These are phyloP conservation scores for Pteropus alecto DNA, from an alignment of 2,113 vertebrate genomes.

Conservation along the genomic window DNA sequence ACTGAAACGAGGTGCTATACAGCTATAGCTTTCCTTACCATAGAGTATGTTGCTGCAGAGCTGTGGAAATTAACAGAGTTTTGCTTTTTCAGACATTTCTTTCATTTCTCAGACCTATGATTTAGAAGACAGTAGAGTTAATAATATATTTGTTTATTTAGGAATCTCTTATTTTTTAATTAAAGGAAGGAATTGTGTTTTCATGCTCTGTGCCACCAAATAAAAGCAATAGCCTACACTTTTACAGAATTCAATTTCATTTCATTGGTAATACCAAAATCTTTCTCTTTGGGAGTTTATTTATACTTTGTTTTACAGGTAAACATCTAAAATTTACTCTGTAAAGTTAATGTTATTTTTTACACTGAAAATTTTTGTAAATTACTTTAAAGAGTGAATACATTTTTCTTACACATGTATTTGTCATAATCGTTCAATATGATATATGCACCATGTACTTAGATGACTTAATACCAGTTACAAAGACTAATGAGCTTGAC, in stretches of 20 bases:
- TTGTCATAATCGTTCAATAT: background rate
- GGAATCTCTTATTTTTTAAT: background rate
- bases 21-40: background rate
- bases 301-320: background rate
- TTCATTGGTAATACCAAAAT: background rate
- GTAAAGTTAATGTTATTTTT: background rate
- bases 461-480: constrained; percentile 70
- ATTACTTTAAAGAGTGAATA: background rate
- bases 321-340: background rate
- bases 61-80: background rate
- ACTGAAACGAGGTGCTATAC: background rate
- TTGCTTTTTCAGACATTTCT: constrained; percentile 19
- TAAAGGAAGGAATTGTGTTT: background rate
- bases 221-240: background rate
- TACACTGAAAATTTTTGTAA: background rate
- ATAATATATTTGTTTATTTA: constrained; percentile 28
- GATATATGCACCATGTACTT: constrained; percentile 62
- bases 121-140: background rate
- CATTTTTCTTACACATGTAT: background rate
- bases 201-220: background rate
- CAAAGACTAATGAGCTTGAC: constrained; percentile 67
- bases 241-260: background rate
- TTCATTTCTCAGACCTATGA: background rate
- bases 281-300: background rate
- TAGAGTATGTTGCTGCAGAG: background rate